Conservation (phyloP, 2,888 invertebrate species). For the Eupithecia exiguata region DNA sequence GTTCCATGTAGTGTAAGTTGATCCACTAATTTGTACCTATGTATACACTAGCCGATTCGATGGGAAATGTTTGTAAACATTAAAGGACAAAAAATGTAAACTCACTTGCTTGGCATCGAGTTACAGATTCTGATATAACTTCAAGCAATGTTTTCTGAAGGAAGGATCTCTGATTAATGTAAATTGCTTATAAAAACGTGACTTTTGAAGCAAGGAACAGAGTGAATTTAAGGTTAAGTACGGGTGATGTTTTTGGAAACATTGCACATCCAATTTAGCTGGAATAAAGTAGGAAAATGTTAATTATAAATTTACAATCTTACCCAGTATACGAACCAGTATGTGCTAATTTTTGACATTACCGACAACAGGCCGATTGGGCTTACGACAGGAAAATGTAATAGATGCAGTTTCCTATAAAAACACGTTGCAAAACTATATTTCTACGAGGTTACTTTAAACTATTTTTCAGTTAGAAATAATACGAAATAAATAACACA, state of each 20-base stretch:
- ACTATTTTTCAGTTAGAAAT: not conserved
- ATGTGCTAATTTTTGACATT: conserved; percentile 41
- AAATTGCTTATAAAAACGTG: too few relatives aligned
- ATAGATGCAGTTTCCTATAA: conserved; percentile 18
- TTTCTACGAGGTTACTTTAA: not conserved
- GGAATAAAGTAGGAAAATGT: not conserved
- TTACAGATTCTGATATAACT: too few relatives aligned
- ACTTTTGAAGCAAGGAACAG: too few relatives aligned
- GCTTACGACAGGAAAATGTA: conserved; percentile 15
- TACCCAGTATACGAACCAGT: conserved; percentile 39
- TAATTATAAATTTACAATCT: conserved; percentile 30
- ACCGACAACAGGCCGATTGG: conserved; percentile 15
- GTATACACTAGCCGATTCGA: too few relatives aligned
- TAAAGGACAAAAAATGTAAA: too few relatives aligned
- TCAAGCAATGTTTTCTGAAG: too few relatives aligned
- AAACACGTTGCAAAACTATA: conserved; percentile 36
- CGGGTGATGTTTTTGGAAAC: too few relatives aligned
- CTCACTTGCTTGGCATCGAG: too few relatives aligned
- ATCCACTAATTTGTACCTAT: not conserved
- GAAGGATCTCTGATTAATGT: too few relatives aligned
- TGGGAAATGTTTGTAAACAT: too few relatives aligned
- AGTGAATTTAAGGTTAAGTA: too few relatives aligned
- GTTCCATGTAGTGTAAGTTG: not conserved
- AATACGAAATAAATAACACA: not conserved
- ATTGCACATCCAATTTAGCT: too few relatives aligned